Base-by-base conservation (phyloP, 2,888 invertebrate species). In the Argyra leucocephala region DNA sequence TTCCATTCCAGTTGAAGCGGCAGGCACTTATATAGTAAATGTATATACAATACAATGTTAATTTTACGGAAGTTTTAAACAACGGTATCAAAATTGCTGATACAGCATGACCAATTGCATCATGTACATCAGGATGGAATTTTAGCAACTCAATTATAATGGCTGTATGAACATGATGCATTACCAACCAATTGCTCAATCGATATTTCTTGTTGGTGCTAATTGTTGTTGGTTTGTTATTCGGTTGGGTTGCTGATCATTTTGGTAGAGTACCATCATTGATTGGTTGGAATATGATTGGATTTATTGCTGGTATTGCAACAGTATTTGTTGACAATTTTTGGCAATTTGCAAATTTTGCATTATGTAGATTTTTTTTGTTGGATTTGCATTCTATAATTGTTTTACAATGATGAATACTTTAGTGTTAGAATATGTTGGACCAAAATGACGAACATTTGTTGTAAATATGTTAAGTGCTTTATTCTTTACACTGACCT, bases 371-470 rank as follows among this genome's bases (percentile, higher is more conserved):
- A 62, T 93, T 94, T 93, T 94, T 80, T 83, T 93, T 63, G 89
- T 93, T 2, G 93, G 93, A 7, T 84, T 93, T 75, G 92, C 91
- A 2, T 93, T 92, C 73, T 93, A 93, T 78, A 93, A 92, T 79
- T 92, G 91, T 74, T 93, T 92, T 77, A 92, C 91, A 26, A 93
- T 93, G 92, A 93, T 93, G 90, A 93, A 93, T 72, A 93, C 93
- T 75, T 81, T 93, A 93, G 93, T 92, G 57, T 76, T 93, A 69
- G 93, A 93, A 76, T 93, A 93, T 79, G 92, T 93, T 4, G 93
- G 93, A 15, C 93, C 92, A 57, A 90, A 90, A 81, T 93, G 92
- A 88, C 83, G 93, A 18, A 93, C 93, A 0, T 90, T 93, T 75
- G 93, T 93, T 0, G 93, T 93, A 23, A 93, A 93, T 77, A 91